phyloP scores from a whole-genome alignment of 2,888 invertebrate genomes.

The Orthonychiurus folsomi region DNA sequence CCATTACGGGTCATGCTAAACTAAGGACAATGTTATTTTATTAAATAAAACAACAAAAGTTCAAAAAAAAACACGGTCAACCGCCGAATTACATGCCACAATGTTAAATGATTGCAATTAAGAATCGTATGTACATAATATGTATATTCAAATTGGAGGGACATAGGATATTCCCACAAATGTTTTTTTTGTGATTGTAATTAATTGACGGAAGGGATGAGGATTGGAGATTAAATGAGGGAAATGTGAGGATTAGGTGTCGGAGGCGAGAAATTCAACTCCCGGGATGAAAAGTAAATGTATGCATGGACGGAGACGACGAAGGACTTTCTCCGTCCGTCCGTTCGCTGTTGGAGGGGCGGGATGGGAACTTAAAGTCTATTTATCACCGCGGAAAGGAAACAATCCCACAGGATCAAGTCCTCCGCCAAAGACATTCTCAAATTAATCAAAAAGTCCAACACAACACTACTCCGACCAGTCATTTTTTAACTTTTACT shows the following conservation, averaged over 20 bases:
- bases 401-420: slow-evolving; percentile 30
- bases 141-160: too few species aligned
- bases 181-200: too few species aligned
- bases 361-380: slow-evolving; percentile 33
- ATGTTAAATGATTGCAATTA: too few species aligned
- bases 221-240: neutral
- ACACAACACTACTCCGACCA: slow-evolving; percentile 20
- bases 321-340: slow-evolving; percentile 12
- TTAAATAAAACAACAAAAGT: too few species aligned
- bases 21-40: too few species aligned
- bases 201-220: too few species aligned
- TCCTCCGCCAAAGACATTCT: slow-evolving; percentile 27
- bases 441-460: slow-evolving; percentile 35
- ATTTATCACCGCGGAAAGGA: slow-evolving; percentile 37
- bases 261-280: slow-evolving; percentile 7
- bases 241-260: neutral
- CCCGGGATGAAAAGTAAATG: slow-evolving; percentile 11
- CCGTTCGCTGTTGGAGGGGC: slow-evolving; percentile 15
- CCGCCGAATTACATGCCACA: too few species aligned
- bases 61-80: too few species aligned
- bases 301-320: slow-evolving; percentile 8
- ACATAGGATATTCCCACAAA: too few species aligned
- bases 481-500: slow-evolving; percentile 21
- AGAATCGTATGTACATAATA: too few species aligned
- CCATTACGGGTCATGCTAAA: too few species aligned